Conservation (phyloP, 2,113 vertebrate genomes). For the Labeo catla region DNA sequence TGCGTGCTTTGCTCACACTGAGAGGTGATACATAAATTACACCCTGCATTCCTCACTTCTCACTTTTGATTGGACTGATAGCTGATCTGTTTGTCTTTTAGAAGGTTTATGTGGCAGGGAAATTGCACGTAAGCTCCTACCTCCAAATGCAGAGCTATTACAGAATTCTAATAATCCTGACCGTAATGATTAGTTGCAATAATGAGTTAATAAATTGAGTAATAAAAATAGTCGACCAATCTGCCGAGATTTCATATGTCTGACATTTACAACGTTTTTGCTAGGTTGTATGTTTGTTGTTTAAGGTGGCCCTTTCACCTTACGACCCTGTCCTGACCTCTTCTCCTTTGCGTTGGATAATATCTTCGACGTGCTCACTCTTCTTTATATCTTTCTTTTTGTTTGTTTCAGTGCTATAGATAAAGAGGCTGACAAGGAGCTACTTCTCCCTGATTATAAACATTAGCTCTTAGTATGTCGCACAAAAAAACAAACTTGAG, state of each 20-base stretch:
- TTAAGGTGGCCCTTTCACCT: slow-evolving; percentile 35
- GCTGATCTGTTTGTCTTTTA: slow-evolving; percentile 16
- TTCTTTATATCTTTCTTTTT: background rate
- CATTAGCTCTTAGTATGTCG: background rate
- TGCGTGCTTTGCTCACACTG: slow-evolving; percentile 52
- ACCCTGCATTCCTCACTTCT: slow-evolving; percentile 46
- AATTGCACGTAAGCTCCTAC: background rate
- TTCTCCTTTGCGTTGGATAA: background rate
- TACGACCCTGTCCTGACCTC: background rate
- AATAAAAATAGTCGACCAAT: background rate
- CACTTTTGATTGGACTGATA: slow-evolving; percentile 42
- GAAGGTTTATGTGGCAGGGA: slow-evolving; percentile 1
- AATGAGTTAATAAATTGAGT: background rate
- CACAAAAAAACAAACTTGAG: background rate
- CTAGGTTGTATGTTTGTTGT: slow-evolving; percentile 19
- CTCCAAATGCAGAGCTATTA: background rate
- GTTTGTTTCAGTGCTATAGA: slow-evolving; percentile 41
- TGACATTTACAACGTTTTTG: slow-evolving; percentile 12
- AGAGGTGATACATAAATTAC: slow-evolving; percentile 65
- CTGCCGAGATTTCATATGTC: slow-evolving; percentile 28
- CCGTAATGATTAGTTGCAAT: slow-evolving; percentile 11
- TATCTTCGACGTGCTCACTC: background rate
- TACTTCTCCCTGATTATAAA: slow-evolving; percentile 22
- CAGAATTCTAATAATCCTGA: slow-evolving; percentile 12
- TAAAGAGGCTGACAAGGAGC: slow-evolving; percentile 44